phyloP scores from a whole-genome alignment of 2,797 vertebrate genomes.

The Adrianichthys oophorus region DNA sequence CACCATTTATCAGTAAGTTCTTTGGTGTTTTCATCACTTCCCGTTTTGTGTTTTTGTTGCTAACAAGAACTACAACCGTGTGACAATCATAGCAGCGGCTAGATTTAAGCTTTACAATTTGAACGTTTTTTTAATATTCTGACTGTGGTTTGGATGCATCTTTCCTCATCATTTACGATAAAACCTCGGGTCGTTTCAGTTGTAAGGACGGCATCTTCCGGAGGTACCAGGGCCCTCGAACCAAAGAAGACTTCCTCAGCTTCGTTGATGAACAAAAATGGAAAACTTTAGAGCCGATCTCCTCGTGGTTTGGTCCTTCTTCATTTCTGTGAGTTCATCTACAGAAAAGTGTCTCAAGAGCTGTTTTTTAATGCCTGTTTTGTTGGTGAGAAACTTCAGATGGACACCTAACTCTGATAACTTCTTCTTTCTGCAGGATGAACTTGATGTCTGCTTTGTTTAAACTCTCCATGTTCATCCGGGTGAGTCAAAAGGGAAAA shows the following conservation, averaged over 20 bases:
- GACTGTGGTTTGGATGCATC: too few species aligned
- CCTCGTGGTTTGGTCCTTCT: conserved; percentile 92
- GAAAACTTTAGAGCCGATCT: conserved; percentile 87
- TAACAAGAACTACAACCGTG: not conserved
- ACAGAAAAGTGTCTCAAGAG: not conserved
- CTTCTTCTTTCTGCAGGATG: conserved; percentile 80
- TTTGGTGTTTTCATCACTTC: not conserved
- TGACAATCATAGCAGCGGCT: too few species aligned
- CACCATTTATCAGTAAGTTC: conserved; percentile 95
- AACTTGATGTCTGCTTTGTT: conserved; percentile 94
- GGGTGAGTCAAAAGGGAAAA: conserved; percentile 75
- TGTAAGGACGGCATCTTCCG: conserved; percentile 94
- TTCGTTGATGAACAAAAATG: conserved; percentile 93
- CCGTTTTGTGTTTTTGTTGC: not conserved
- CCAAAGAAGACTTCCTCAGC: conserved; percentile 91
- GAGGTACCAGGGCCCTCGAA: conserved; percentile 90
- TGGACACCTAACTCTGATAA: not conserved
- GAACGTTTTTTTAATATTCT: not conserved
- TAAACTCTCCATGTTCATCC: conserved; percentile 95
- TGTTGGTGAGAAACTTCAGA: conserved; percentile 13
- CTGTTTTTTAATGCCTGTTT: not conserved
- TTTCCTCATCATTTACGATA: not conserved
- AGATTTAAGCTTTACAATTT: not conserved
- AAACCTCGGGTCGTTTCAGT: conserved; percentile 63
- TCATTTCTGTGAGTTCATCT: conserved; percentile 87